These are phyloP conservation scores for Microctonus hyperodae DNA, from an alignment of 2,888 invertebrate species.

Conservation along the genomic window DNA sequence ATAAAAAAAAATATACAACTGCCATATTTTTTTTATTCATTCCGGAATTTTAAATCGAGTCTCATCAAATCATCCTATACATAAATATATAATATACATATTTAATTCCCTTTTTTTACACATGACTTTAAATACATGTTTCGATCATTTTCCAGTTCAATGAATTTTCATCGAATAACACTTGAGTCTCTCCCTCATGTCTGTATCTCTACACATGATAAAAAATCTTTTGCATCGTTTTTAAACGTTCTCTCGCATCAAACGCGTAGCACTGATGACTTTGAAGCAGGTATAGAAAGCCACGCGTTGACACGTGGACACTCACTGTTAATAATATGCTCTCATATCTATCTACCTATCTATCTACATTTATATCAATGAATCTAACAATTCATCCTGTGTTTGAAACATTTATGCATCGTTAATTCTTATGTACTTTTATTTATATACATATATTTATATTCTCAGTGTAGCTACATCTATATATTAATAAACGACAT, in stretches of 20 bases:
- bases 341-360: neutral
- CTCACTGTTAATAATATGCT: conserved; percentile 17
- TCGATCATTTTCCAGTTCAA: conserved; percentile 10
- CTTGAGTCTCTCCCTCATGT: neutral
- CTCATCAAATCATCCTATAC: neutral
- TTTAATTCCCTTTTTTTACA: neutral
- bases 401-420: neutral
- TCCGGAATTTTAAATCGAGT: neutral
- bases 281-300: conserved; percentile 49
- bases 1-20: too few species aligned
- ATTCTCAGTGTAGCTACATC: neutral
- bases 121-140: neutral
- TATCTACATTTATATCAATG: neutral
- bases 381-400: neutral
- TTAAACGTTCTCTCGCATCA: conserved; percentile 30
- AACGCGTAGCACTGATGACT: conserved; percentile 45
- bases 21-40: neutral
- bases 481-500: neutral
- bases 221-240: conserved; percentile 22
- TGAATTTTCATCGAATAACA: conserved; percentile 13
- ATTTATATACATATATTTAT: too few species aligned
- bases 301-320: conserved; percentile 38
- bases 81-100: neutral
- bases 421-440: neutral
- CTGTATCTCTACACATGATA: neutral